Percentiles rank a stretch among this genome's conserved stretches.
Evolutionary conservation across 2,888 invertebrate genomes (phyloP).

Genomic region (Hartigia nigra): DNA sequence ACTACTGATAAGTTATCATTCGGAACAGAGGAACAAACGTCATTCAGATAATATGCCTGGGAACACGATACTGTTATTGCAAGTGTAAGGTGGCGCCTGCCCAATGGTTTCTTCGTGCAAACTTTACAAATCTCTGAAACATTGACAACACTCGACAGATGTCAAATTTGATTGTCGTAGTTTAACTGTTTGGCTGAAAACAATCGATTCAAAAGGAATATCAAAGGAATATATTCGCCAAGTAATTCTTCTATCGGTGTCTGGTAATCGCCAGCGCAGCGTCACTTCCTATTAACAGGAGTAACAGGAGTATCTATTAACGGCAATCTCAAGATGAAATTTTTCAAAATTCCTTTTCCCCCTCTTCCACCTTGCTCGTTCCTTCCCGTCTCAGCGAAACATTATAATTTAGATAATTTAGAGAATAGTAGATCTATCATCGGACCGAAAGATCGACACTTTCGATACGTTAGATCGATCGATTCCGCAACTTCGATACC

Average conservation of each 20-base stretch:
- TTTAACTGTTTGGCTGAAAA: neutral
- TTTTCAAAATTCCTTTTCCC: neutral
- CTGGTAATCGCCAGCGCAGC: neutral
- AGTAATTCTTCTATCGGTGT: neutral
- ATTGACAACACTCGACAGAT: too few species aligned
- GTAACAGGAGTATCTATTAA: neutral
- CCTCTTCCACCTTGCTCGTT: neutral
- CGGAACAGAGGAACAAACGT: neutral
- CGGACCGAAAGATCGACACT: neutral
- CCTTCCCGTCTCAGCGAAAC: neutral
- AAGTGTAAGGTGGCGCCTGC: too few species aligned
- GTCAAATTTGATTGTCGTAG: too few species aligned
- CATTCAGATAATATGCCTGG: neutral
- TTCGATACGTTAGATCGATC: neutral
- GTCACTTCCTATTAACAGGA: neutral
- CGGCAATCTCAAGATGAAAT: neutral
- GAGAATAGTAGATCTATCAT: too few species aligned
- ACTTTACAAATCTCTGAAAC: too few species aligned
- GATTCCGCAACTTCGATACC: neutral
- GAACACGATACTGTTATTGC: too few species aligned
- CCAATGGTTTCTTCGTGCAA: too few species aligned
- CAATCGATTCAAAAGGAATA: neutral
- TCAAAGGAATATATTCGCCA: neutral
- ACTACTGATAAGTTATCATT: neutral
- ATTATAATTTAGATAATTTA: too few species aligned